Conservation (phyloP, 2,113 vertebrate species). For the Heteronetta atricapilla region DNA sequence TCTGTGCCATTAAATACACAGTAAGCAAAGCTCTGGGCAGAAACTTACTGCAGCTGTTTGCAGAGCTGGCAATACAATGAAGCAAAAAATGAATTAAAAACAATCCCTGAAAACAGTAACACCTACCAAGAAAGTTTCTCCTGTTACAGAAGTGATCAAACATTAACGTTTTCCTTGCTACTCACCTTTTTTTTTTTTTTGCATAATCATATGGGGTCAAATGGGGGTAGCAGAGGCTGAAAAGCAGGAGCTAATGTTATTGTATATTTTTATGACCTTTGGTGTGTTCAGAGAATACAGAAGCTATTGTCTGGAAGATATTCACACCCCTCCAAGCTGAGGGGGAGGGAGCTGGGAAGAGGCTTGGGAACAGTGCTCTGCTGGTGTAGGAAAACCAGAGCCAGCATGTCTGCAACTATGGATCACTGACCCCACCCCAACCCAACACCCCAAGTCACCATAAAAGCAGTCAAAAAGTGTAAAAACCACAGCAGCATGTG, state of each 20-base stretch:
- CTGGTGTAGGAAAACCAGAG: background rate
- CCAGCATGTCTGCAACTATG: background rate
- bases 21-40: background rate
- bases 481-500: background rate
- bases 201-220: background rate
- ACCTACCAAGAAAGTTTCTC: background rate
- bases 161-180: background rate
- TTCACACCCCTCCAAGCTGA: background rate
- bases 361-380: background rate
- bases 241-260: slow-evolving; percentile 40
- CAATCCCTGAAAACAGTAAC: background rate
- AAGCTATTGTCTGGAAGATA: slow-evolving; percentile 23
- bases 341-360: background rate
- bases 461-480: background rate
- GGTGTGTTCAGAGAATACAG: slow-evolving; percentile 38
- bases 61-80: background rate
- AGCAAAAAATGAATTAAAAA: background rate
- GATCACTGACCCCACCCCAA: background rate
- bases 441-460: background rate
- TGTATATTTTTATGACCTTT: slow-evolving; percentile 43
- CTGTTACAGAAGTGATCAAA: background rate
- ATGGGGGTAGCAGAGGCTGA: background rate
- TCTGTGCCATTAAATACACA: background rate
- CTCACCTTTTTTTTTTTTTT: background rate
- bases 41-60: background rate